phyloP scores from a whole-genome alignment of 2,888 invertebrate genomes.

The Horisme vitalbata region DNA sequence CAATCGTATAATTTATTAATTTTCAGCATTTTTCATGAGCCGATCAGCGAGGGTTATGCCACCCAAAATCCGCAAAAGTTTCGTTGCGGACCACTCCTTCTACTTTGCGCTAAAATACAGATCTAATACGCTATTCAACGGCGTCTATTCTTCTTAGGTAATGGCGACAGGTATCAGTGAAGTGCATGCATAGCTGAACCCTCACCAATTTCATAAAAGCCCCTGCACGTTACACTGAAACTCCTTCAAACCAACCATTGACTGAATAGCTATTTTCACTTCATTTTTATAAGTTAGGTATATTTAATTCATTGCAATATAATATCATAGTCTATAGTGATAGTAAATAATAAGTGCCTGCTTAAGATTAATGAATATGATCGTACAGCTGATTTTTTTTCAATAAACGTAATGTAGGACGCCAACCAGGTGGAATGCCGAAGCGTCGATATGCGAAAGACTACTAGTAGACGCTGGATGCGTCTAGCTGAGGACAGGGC shows the following conservation, averaged over 20 bases:
- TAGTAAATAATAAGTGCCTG: no score
- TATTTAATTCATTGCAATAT: no score
- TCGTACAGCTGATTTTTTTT: no score
- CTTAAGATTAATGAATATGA: no score
- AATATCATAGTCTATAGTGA: no score
- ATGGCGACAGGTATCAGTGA: slow-evolving; percentile 2
- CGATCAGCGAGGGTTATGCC: slow-evolving; percentile 23
- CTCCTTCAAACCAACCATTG: neutral
- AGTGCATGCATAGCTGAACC: slow-evolving; percentile 11
- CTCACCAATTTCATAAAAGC: slow-evolving; percentile 2
- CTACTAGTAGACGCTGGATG: no score
- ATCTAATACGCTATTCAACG: slow-evolving; percentile 16
- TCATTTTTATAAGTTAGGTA: no score
- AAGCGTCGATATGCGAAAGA: no score
- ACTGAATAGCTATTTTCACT: neutral
- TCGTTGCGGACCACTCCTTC: slow-evolving; percentile 33
- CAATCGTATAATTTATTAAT: neutral
- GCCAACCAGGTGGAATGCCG: no score
- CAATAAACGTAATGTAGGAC: no score
- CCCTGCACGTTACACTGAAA: neutral
- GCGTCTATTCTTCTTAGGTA: slow-evolving; percentile 23
- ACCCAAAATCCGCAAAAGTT: slow-evolving; percentile 6
- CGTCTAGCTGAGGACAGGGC: no score
- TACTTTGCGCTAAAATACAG: slow-evolving; percentile 25
- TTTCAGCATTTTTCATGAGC: slow-evolving; percentile 29